Evolutionary conservation across 2,113 vertebrate genomes (phyloP).

Genomic region (Platanista minor): DNA sequence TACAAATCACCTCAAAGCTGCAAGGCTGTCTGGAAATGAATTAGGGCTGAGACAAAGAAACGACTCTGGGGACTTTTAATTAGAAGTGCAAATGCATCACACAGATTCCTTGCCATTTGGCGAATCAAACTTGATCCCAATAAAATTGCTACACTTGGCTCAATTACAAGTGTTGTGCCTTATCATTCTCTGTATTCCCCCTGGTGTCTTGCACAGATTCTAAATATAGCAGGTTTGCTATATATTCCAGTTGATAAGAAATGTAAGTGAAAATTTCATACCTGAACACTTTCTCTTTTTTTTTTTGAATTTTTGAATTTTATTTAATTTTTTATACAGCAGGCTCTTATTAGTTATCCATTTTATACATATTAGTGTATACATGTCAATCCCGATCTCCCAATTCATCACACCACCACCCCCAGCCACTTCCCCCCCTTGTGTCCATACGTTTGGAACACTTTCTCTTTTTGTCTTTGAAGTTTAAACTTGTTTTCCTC

Average conservation of each 20-base stretch:
- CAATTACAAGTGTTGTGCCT: neutral
- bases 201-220: neutral
- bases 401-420: too few relatives aligned
- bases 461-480: neutral
- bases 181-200: neutral
- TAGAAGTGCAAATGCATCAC: constrained; percentile 6
- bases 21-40: neutral
- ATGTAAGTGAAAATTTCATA: neutral
- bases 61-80: constrained; percentile 7
- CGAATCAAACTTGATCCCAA: neutral
- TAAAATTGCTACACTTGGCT: neutral
- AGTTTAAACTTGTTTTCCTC: neutral
- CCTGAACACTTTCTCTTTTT: neutral
- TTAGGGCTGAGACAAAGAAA: neutral
- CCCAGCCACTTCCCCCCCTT: too few relatives aligned
- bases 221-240: neutral
- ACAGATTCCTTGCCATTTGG: neutral
- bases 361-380: too few relatives aligned
- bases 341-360: too few relatives aligned
- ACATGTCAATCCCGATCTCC: too few relatives aligned
- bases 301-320: too few relatives aligned
- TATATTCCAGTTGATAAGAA: neutral
- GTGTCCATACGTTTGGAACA: too few relatives aligned
- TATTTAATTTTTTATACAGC: too few relatives aligned
- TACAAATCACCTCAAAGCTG: neutral